Evolutionary conservation across 2,888 invertebrate species (phyloP).

Genomic region (Tiphia femorata): DNA sequence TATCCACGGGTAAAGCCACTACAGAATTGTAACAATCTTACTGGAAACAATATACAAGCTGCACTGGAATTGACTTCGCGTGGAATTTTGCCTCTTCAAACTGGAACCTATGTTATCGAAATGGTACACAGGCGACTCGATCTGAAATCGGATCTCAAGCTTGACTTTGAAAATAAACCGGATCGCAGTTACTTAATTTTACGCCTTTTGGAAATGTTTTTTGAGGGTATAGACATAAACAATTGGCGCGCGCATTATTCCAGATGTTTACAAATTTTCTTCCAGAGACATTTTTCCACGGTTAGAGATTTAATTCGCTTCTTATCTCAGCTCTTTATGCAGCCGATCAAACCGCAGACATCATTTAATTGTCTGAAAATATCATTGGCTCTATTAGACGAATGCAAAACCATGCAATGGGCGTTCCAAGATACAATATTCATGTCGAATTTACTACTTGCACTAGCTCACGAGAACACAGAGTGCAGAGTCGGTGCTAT

Average conservation of each 20-base stretch:
- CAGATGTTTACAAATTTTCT: conserved; percentile 63
- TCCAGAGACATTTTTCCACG: conserved; percentile 58
- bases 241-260: conserved; percentile 53
- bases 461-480: conserved; percentile 72
- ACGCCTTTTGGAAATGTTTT: conserved; percentile 57
- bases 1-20: conserved; percentile 50
- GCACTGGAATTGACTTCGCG: conserved; percentile 53
- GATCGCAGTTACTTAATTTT: conserved; percentile 56
- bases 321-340: conserved; percentile 57
- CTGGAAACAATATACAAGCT: conserved; percentile 54
- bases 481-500: conserved; percentile 73
- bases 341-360: conserved; percentile 54
- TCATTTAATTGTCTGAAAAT: conserved; percentile 58
- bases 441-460: conserved; percentile 72
- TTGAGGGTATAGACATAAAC: conserved; percentile 51
- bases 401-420: conserved; percentile 55
- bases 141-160: conserved; percentile 46
- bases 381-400: conserved; percentile 65
- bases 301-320: conserved; percentile 55
- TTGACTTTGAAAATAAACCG: conserved; percentile 57
- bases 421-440: conserved; percentile 56
- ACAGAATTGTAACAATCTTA: conserved; percentile 57
- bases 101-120: conserved; percentile 62
- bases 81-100: conserved; percentile 61
- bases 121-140: conserved; percentile 63